Evolutionary conservation across 2,888 invertebrate genomes (phyloP).

Genomic region (Andrena hattorfiana): DNA sequence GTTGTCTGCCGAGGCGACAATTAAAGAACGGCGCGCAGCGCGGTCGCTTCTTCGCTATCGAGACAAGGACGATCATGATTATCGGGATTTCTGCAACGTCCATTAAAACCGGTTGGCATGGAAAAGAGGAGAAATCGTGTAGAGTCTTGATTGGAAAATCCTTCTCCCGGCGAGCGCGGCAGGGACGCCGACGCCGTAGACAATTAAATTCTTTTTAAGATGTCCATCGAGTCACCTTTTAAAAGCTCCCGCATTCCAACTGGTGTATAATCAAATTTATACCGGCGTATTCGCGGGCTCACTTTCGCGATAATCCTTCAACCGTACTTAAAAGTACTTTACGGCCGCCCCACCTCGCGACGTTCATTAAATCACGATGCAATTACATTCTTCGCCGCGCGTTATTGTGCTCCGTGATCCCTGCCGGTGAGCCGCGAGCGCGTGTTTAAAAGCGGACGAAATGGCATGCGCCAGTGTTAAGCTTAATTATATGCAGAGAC

Average conservation of each 20-base stretch:
- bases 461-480: constrained; percentile 50
- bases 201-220: constrained; percentile 51
- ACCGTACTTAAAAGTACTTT: constrained; percentile 57
- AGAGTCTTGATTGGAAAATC: constrained; percentile 28
- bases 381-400: constrained; percentile 69
- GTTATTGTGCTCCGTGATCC: constrained; percentile 63
- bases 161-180: not conserved
- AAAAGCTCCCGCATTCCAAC: constrained; percentile 51
- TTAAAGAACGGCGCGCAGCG: constrained; percentile 16
- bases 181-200: not conserved
- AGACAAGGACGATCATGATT: constrained; percentile 33
- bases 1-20: not conserved
- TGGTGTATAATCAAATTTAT: constrained; percentile 50
- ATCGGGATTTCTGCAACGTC: constrained; percentile 38
- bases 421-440: constrained; percentile 56
- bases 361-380: constrained; percentile 70
- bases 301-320: constrained; percentile 63
- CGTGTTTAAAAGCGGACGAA: constrained; percentile 69
- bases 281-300: constrained; percentile 39
- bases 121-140: constrained; percentile 38
- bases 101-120: constrained; percentile 52
- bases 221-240: constrained; percentile 24
- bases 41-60: constrained; percentile 3
- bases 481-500: constrained; percentile 66
- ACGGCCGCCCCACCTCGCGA: constrained; percentile 51